A percentile compares a stretch with the other conserved stretches of the same genome.
These are phyloP conservation scores for Trichomycterus rosablanca DNA, from an alignment of 2,113 vertebrate genomes.

Conservation along the genomic window DNA sequence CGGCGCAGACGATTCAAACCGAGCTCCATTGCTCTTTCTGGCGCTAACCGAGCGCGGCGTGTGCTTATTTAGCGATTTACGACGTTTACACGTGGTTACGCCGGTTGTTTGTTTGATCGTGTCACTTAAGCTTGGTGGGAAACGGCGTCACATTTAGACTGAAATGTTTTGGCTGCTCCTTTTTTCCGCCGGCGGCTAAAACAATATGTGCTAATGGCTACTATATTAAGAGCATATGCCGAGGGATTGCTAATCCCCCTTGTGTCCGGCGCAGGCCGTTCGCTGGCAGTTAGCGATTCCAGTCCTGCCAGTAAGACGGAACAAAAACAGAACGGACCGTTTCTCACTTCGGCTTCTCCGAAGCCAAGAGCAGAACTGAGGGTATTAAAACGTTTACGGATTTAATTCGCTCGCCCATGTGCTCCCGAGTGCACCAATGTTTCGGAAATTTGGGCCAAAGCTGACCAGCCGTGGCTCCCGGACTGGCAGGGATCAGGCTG, in stretches of 20 bases:
- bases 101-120: slow-evolving; percentile 45
- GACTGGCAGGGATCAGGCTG: slow-evolving; percentile 26
- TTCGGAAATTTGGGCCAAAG: no score
- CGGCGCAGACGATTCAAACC: neutral
- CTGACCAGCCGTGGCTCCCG: no score
- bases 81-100: neutral
- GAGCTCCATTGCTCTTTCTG: neutral
- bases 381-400: no score
- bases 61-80: neutral
- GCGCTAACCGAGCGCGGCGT: neutral
- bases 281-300: slow-evolving; percentile 29
- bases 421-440: no score
- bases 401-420: no score
- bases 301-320: slow-evolving; percentile 11
- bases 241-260: slow-evolving; percentile 27
- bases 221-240: slow-evolving; percentile 45
- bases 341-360: slow-evolving; percentile 17
- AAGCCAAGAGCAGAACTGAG: slow-evolving; percentile 16
- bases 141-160: slow-evolving; percentile 16
- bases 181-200: slow-evolving; percentile 29
- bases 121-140: slow-evolving; percentile 6
- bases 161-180: slow-evolving; percentile 11
- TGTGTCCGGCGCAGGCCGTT: slow-evolving; percentile 18
- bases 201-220: slow-evolving; percentile 34
- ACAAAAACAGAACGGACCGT: slow-evolving; percentile 12